These are phyloP conservation scores for Hymenochirus boettgeri DNA, from an alignment of 2,113 vertebrate genomes.

Conservation along the genomic window DNA sequence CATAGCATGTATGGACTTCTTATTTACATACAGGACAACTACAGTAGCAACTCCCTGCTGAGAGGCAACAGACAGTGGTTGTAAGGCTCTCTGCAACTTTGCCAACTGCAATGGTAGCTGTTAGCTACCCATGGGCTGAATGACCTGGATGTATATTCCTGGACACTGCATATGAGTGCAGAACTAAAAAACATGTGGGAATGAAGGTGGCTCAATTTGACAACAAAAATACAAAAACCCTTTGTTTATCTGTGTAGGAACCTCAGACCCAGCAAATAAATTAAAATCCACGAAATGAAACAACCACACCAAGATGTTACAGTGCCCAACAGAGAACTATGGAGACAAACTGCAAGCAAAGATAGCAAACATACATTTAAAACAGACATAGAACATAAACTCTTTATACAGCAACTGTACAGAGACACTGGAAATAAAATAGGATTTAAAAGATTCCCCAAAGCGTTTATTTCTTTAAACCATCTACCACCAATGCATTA, in stretches of 20 bases:
- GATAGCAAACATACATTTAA: conserved; percentile 49
- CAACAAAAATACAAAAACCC: conserved; percentile 45
- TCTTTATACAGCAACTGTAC: conserved; percentile 43
- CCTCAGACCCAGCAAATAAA: conserved; percentile 47
- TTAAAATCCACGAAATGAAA: conserved; percentile 50
- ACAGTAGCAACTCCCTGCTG: no score
- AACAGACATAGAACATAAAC: conserved; percentile 53
- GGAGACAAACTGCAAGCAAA: conserved; percentile 49
- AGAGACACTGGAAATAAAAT: conserved; percentile 45
- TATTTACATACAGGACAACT: no score
- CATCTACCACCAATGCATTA: conserved; percentile 41
- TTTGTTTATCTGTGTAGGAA: conserved; percentile 50
- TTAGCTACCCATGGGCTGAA: no score
- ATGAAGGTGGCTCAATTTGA: no score
- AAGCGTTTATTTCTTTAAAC: conserved; percentile 9
- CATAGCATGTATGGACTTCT: no score
- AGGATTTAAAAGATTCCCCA: conserved; percentile 42
- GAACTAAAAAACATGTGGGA: no score
- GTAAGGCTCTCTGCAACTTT: no score
- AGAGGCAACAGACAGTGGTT: no score
- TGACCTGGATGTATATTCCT: no score
- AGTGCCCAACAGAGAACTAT: conserved; percentile 43
- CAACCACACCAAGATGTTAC: conserved; percentile 47
- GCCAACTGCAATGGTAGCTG: no score
- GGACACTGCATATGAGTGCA: no score